phyloP scores from a whole-genome alignment of 1,140 invertebrate genomes.

The Gryllus bimaculatus region DNA sequence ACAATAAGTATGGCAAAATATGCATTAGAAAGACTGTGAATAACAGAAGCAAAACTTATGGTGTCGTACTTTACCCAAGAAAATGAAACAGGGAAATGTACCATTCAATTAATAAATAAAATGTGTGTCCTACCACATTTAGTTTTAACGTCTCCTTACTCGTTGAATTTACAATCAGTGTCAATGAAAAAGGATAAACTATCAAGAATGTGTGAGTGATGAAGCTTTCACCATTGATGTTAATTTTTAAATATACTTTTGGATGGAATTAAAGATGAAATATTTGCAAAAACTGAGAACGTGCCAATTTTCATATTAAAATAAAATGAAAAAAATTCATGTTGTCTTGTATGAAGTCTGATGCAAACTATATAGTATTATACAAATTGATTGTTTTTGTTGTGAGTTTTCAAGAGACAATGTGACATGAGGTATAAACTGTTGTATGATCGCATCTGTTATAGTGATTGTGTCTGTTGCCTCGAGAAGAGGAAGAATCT shows the following conservation, averaged over 20 bases:
- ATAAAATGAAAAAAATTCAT: conserved; percentile 2
- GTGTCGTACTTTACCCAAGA: neutral
- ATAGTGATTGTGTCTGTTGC: neutral
- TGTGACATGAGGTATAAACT: conserved; percentile 4
- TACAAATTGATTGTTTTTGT: conserved; percentile 2
- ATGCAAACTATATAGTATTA: conserved; percentile 6
- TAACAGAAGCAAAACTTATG: neutral
- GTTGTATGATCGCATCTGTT: neutral
- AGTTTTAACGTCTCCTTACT: conserved; percentile 4
- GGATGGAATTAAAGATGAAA: neutral
- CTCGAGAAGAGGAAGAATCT: neutral
- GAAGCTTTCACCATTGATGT: neutral
- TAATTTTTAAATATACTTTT: conserved; percentile 6
- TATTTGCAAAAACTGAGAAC: conserved; percentile 5
- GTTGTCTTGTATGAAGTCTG: conserved; percentile 4
- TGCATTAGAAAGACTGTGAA: neutral
- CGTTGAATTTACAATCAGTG: conserved; percentile 4
- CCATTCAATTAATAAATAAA: conserved; percentile 2
- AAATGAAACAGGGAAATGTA: neutral
- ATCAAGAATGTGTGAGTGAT: conserved; percentile 4
- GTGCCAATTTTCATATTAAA: conserved; percentile 5
- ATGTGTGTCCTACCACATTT: conserved; percentile 4
- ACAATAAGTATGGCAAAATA: neutral
- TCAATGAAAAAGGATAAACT: conserved; percentile 2
- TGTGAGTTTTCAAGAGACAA: neutral